These are phyloP conservation scores for Sphaerophoria rueppellii DNA, from an alignment of 2,888 invertebrate genomes.

Conservation along the genomic window DNA sequence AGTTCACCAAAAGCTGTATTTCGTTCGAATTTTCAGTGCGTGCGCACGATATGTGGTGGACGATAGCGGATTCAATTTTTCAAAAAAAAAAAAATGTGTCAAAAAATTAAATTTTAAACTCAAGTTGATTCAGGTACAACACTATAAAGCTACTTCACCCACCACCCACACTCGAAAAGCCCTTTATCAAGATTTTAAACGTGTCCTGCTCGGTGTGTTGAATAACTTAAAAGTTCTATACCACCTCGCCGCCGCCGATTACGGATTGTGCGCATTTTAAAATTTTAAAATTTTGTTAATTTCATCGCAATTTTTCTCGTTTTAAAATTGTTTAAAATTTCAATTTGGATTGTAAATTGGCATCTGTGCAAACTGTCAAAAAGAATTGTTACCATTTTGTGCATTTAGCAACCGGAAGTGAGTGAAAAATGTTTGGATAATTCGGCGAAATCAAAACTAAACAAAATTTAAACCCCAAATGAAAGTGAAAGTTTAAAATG, in stretches of 20 bases:
- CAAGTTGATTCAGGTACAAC: slow-evolving; percentile 19
- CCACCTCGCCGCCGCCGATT: slow-evolving; percentile 2
- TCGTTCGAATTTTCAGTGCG: slow-evolving; percentile 38
- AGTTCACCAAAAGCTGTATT: slow-evolving; percentile 42
- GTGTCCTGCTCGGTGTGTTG: slow-evolving; percentile 22
- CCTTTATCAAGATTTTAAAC: slow-evolving; percentile 20
- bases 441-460: neutral
- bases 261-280: slow-evolving; percentile 71
- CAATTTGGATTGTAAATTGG: neutral
- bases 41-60: slow-evolving; percentile 62
- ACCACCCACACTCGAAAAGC: slow-evolving; percentile 25
- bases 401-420: slow-evolving; percentile 6
- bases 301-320: neutral
- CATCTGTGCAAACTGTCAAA: slow-evolving; percentile 9
- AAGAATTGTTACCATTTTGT: neutral
- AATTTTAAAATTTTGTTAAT: slow-evolving; percentile 61
- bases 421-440: slow-evolving; percentile 19
- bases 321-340: slow-evolving; percentile 17
- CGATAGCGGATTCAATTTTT: slow-evolving; percentile 53
- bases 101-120: slow-evolving; percentile 48
- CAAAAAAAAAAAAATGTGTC: slow-evolving; percentile 51
- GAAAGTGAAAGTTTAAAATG: slow-evolving; percentile 49
- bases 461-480: neutral
- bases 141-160: neutral
- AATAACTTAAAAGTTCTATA: slow-evolving; percentile 42